Conservation (phyloP, 2,888 invertebrate species). For the Eilema sororculum region DNA sequence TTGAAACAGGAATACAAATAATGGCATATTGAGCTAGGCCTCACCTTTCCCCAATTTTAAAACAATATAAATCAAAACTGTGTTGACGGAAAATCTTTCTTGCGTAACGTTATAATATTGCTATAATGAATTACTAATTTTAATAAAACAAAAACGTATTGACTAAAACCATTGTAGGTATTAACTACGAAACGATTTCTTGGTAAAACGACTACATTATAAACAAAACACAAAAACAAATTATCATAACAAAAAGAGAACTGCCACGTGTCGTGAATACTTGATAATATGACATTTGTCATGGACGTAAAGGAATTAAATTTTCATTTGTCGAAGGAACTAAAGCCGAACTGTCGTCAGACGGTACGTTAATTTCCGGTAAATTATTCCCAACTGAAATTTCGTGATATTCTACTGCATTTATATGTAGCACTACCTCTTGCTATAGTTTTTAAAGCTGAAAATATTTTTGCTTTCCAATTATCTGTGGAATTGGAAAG, state of each 20-base stretch:
- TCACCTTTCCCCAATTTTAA: too few species aligned
- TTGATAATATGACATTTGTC: not conserved
- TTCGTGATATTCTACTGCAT: not conserved
- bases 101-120: too few species aligned
- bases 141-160: too few species aligned
- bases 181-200: not conserved
- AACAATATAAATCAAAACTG: too few species aligned
- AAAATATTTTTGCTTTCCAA: not conserved
- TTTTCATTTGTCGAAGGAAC: conserved; percentile 4
- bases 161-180: too few species aligned
- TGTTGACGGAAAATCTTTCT: too few species aligned
- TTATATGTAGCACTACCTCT: not conserved
- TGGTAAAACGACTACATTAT: not conserved
- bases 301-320: not conserved
- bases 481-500: not conserved
- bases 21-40: too few species aligned
- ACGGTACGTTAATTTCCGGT: conserved; percentile 1
- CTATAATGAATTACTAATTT: too few species aligned
- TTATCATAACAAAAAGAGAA: not conserved
- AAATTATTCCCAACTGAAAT: not conserved
- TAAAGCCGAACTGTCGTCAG: conserved; percentile 4
- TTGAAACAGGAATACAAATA: too few species aligned
- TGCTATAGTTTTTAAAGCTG: not conserved
- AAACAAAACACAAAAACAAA: not conserved
- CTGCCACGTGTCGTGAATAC: not conserved